phyloP scores from a whole-genome alignment of 2,113 vertebrate genomes.

The Seriola quinqueradiata region DNA sequence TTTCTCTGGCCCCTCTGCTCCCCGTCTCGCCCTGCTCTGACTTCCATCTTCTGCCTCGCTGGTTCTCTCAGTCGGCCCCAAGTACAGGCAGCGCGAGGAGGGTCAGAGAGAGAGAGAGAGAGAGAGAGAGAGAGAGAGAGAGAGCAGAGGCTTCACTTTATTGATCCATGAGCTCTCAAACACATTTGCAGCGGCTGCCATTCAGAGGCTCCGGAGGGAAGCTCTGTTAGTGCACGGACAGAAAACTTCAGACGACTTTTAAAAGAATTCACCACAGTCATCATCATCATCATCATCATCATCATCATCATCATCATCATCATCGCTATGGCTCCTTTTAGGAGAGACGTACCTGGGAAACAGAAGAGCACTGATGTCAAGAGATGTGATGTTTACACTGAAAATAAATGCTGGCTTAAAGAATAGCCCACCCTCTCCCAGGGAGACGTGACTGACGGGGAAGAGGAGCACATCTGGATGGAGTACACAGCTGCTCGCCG shows the following conservation, averaged over 20 bases:
- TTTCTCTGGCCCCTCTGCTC: background rate
- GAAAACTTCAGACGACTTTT: background rate
- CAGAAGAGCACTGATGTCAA: background rate
- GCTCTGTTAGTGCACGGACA: background rate
- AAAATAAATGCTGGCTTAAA: too few species aligned
- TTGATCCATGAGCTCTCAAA: constrained; percentile 47
- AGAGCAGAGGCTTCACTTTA: constrained; percentile 22
- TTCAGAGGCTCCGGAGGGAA: background rate
- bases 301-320: too few species aligned
- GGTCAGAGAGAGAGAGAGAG: too few species aligned
- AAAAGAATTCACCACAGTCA: background rate
- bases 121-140: too few species aligned
- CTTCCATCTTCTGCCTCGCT: background rate
- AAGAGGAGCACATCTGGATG: too few species aligned
- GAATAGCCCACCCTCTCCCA: too few species aligned
- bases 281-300: too few species aligned
- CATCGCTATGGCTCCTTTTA: background rate
- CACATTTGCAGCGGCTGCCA: constrained; percentile 6
- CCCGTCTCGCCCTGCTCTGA: background rate
- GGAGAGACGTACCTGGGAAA: background rate
- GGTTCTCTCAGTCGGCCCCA: background rate
- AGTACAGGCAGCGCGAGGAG: constrained; percentile 2
- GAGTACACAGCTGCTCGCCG: too few species aligned
- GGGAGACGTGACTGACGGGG: too few species aligned
- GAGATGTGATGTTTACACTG: too few species aligned